phyloP scores from a whole-genome alignment of 2,888 invertebrate species.

The Acleris emargana region DNA sequence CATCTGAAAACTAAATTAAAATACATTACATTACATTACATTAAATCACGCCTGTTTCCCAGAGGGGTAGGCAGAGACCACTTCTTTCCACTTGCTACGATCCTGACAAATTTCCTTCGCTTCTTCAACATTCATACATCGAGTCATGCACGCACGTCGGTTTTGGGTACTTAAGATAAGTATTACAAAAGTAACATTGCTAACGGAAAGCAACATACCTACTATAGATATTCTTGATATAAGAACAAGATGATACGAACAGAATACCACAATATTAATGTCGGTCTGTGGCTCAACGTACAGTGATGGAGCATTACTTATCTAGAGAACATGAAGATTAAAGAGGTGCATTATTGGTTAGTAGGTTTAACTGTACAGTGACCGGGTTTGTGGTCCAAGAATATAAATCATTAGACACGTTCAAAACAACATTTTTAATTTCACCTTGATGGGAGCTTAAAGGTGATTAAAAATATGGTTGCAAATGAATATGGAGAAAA shows the following conservation, averaged over 20 bases:
- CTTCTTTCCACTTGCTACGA: too few species aligned
- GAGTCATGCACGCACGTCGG: too few species aligned
- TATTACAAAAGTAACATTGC: too few species aligned
- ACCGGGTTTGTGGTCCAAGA: conserved; percentile 29
- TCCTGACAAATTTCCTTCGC: too few species aligned
- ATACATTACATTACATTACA: too few species aligned
- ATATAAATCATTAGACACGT: conserved; percentile 25
- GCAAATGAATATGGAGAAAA: not conserved
- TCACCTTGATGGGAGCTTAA: conserved; percentile 1
- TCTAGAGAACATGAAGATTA: conserved; percentile 38
- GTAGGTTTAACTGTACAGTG: conserved; percentile 46
- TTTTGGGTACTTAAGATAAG: too few species aligned
- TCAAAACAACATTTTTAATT: conserved; percentile 14
- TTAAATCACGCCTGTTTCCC: too few species aligned
- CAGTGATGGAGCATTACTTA: conserved; percentile 34
- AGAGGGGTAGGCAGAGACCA: too few species aligned
- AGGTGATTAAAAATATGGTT: not conserved
- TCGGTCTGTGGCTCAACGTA: conserved; percentile 10
- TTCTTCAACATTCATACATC: too few species aligned
- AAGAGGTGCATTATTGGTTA: conserved; percentile 42
- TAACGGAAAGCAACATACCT: too few species aligned
- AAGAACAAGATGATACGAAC: not conserved
- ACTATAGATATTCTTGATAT: too few species aligned
- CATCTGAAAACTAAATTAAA: too few species aligned
- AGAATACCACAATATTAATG: conserved; percentile 22